Evolutionary conservation across 2,113 vertebrate genomes (phyloP).

Genomic region (Alectura lathami): DNA sequence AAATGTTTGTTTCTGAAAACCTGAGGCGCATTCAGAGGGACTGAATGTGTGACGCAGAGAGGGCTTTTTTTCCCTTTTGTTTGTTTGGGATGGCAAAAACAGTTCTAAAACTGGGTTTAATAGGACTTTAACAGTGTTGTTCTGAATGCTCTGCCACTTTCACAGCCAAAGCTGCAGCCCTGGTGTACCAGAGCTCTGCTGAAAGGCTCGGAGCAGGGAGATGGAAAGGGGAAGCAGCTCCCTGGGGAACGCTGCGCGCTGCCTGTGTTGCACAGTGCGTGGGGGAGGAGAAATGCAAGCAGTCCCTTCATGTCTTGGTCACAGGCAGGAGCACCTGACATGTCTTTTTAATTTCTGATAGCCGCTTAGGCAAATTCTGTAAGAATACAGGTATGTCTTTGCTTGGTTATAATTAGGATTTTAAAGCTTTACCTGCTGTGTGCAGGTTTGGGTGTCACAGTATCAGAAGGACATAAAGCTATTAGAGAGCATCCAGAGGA

Average conservation of each 20-base stretch:
- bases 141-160: not conserved
- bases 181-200: not conserved
- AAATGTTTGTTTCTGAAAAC: not conserved
- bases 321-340: not conserved
- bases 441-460: not conserved
- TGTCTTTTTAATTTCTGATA: not conserved
- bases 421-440: not conserved
- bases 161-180: not conserved
- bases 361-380: not conserved
- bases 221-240: not conserved
- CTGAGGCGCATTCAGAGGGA: not conserved
- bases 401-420: not conserved
- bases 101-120: not conserved
- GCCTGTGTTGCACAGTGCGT: not conserved
- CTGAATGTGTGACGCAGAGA: not conserved
- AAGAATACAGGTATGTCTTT: not conserved
- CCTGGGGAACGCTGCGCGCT: rapidly evolving
- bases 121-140: not conserved
- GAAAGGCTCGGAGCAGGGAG: not conserved
- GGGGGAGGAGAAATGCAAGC: not conserved
- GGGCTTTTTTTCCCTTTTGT: not conserved
- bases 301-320: not conserved
- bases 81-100: not conserved
- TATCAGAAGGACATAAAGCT: not conserved
- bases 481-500: not conserved